Base-by-base conservation (phyloP, 1,140 invertebrate genomes). In the Fopius arisanus region DNA sequence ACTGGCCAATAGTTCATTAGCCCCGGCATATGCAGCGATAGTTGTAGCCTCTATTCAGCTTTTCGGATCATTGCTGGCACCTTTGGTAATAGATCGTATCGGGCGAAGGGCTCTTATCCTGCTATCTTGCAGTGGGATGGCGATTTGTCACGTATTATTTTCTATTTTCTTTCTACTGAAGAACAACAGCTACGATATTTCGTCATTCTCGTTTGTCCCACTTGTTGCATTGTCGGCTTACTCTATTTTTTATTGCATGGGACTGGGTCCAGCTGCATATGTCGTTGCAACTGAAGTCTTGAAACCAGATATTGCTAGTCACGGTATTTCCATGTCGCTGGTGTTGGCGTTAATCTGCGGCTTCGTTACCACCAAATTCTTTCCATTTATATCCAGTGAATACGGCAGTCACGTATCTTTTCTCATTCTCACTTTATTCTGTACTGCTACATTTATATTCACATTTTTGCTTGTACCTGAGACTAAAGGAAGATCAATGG, bases 251-350 rank as follows among this genome's bases (percentile, higher is more conserved):
- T 90, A 88, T 63, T 83, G 85, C n/a, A 33, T 90, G 0, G 90
- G 90, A 0, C 78, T 88, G 29, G 89, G 89, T 2, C 84, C 84
- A 3, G 80, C 91, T 65, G 92, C 92, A 0, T 91, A 90, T 78
- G 84, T 93, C 2, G 81, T 93, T 0, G 88, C 90, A 62, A 88
- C 91, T 0, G 93, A 94, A 82, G 87, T 93, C 12, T 92, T 93
- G 73, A 89, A 89, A 3, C 79, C 86, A 54, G 81, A 90, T 75
- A 78, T 89, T 0, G 75, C 87, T 51, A 87, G 89, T 37, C 71
- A 88, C 19, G 90, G 90, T 1, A 86, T 84, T 73, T 87, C 88
- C 1, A 75, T 91, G 5, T 86, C 88, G 0, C 78, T 89, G 3
- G 76, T 88, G 5, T 82, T 85, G 48, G 83, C 89, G 28, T 92